A percentile compares a stretch with the other conserved stretches of the same genome.
Conservation (phyloP, 2,113 vertebrate genomes). For the Chitala chitala region DNA sequence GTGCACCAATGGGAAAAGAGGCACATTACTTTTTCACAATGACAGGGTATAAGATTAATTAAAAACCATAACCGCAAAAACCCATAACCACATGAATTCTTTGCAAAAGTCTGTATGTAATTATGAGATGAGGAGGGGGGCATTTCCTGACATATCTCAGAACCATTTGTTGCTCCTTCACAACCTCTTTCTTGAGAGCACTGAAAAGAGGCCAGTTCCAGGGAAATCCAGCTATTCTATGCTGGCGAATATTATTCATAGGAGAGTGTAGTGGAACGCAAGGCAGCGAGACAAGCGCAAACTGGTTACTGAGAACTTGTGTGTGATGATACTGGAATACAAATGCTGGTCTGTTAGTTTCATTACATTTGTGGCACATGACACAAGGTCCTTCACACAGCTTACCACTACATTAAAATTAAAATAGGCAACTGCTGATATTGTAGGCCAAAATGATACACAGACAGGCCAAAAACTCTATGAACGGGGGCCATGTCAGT, state of each 20-base stretch:
- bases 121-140: slow-evolving; percentile 27
- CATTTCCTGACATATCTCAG: slow-evolving; percentile 26
- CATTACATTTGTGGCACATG: too few relatives aligned
- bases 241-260: not conserved
- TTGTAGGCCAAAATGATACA: too few relatives aligned
- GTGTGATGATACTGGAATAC: not conserved
- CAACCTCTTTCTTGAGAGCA: slow-evolving; percentile 21
- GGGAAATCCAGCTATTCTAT: not conserved
- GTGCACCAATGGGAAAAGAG: not conserved
- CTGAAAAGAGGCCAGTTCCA: slow-evolving; percentile 2
- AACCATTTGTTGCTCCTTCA: slow-evolving; percentile 10
- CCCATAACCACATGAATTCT: slow-evolving; percentile 20
- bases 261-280: not conserved
- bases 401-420: too few relatives aligned
- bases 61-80: not conserved
- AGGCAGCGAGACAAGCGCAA: not conserved
- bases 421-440: too few relatives aligned
- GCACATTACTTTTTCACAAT: too few relatives aligned
- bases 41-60: not conserved
- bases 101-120: slow-evolving; percentile 34
- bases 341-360: too few relatives aligned
- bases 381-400: too few relatives aligned
- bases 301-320: not conserved
- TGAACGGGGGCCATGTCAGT: too few relatives aligned
- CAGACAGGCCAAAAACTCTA: too few relatives aligned